These are phyloP conservation scores for Neosilurus hyrtlii DNA, from an alignment of 2,797 vertebrate genomes.

Conservation along the genomic window DNA sequence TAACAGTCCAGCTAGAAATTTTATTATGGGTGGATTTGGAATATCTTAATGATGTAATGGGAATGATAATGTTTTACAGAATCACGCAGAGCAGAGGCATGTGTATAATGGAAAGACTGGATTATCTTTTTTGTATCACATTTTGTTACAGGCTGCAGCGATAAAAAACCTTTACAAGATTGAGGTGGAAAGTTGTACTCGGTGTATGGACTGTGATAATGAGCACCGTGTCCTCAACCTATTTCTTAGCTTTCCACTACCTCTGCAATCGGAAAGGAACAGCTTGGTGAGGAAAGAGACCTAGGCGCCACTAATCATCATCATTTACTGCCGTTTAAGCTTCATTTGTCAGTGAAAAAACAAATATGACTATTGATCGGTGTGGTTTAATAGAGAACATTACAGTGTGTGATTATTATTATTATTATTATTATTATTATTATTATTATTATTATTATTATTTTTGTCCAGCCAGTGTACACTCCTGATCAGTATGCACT, in stretches of 20 bases:
- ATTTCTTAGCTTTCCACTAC: constrained; percentile 68
- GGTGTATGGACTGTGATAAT: constrained; percentile 60
- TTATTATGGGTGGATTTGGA: neutral
- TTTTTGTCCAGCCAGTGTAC: no score
- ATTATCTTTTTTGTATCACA: neutral
- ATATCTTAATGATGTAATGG: neutral
- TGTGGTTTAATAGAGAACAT: neutral
- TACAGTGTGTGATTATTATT: no score
- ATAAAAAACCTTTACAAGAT: constrained; percentile 69
- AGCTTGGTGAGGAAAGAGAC: constrained; percentile 60
- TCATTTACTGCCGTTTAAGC: neutral
- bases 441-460: no score
- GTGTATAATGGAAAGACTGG: neutral
- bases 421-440: no score
- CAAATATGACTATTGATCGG: neutral
- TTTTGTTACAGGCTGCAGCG: constrained; percentile 60
- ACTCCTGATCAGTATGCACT: neutral
- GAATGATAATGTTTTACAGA: neutral
- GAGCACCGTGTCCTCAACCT: constrained; percentile 54
- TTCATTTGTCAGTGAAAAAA: neutral
- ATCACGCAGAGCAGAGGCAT: neutral
- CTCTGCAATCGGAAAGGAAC: constrained; percentile 55
- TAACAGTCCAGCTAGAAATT: neutral
- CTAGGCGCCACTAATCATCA: neutral
- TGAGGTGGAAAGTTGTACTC: constrained; percentile 58